Evolutionary conservation across 2,113 vertebrate genomes (phyloP).

Genomic region (Cheilinus undulatus): DNA sequence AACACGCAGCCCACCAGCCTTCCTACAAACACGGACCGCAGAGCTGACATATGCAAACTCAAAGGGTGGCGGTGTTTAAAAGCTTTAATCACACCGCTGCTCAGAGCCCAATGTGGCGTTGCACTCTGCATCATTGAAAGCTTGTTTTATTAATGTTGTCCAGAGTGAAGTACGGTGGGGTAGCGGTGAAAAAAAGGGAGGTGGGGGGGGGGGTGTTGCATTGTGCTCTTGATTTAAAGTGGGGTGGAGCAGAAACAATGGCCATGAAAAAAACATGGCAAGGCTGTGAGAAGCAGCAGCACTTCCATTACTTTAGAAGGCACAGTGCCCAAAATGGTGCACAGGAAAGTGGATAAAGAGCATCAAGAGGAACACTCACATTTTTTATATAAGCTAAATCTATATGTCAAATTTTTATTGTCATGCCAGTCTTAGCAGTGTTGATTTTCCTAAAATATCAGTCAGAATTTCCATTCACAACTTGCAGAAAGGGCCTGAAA

Average conservation of each 20-base stretch:
- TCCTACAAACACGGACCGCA: conserved; percentile 49
- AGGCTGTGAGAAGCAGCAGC: conserved; percentile 45
- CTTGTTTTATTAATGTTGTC: conserved; percentile 86
- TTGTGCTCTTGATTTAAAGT: conserved; percentile 81
- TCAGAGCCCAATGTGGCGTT: conserved; percentile 55
- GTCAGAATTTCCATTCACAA: no score
- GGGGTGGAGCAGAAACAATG: conserved; percentile 81
- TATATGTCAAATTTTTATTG: background rate
- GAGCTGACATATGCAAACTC: conserved; percentile 78
- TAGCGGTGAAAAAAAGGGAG: conserved; percentile 12
- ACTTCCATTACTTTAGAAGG: conserved; percentile 66
- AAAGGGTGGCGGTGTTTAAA: conserved; percentile 77
- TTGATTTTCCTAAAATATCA: background rate
- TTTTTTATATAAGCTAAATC: background rate
- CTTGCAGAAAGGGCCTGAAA: no score
- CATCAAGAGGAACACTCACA: conserved; percentile 16
- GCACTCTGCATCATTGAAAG: conserved; percentile 78
- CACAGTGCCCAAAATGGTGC: conserved; percentile 36
- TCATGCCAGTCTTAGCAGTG: background rate
- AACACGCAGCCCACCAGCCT: conserved; percentile 25
- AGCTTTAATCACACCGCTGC: conserved; percentile 83
- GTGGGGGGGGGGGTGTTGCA: conserved; percentile 17
- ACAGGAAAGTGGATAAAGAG: conserved; percentile 14
- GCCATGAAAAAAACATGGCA: conserved; percentile 81
- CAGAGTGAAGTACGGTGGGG: conserved; percentile 68